A percentile compares a stretch with the other conserved stretches of the same genome.
Evolutionary conservation across 2,113 vertebrate species (phyloP).

Genomic region (Genyomyrus donnyi): DNA sequence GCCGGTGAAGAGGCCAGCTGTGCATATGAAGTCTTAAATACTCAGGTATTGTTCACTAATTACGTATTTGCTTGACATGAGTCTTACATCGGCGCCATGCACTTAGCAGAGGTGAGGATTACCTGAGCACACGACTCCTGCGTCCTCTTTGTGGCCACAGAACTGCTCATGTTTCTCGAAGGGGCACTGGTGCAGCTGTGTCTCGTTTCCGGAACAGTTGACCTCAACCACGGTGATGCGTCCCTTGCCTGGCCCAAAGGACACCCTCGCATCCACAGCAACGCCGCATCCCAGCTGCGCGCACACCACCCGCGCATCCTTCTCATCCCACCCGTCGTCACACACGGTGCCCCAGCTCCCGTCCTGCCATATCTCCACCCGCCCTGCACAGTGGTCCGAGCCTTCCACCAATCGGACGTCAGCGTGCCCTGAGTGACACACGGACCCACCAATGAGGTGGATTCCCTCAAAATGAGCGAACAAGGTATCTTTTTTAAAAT

Average conservation of each 20-base stretch:
- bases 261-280: conserved; percentile 40
- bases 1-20: neutral
- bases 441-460: neutral
- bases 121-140: conserved; percentile 64
- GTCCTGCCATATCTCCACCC: conserved; percentile 54
- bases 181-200: conserved; percentile 52
- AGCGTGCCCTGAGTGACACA: conserved; percentile 39
- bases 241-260: conserved; percentile 45
- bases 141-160: conserved; percentile 64
- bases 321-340: conserved; percentile 56
- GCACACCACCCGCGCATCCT: conserved; percentile 50
- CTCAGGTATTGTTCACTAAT: neutral
- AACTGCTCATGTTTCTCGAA: conserved; percentile 18
- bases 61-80: neutral
- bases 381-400: conserved; percentile 46
- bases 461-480: neutral
- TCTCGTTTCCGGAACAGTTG: conserved; percentile 55
- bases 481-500: neutral
- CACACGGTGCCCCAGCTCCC: conserved; percentile 56
- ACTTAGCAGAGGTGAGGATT: neutral
- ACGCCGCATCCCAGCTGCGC: conserved; percentile 55
- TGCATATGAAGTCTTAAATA: neutral
- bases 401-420: conserved; percentile 37
- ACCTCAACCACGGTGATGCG: conserved; percentile 52
- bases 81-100: neutral